Conservation (phyloP, 2,888 invertebrate genomes). For the Drosophila diplacantha region DNA sequence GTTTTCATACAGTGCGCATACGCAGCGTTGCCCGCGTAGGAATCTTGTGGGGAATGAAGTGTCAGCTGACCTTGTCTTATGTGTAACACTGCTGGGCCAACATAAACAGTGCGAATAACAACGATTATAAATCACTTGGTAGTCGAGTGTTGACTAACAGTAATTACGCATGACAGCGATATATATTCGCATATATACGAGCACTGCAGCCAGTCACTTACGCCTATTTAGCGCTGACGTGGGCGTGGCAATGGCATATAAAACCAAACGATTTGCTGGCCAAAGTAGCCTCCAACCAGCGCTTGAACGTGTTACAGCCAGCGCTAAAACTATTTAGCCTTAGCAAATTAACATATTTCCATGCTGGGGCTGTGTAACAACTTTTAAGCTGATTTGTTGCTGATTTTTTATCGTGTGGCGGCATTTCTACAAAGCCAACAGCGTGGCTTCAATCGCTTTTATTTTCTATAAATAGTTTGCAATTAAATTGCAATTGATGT, state of each 20-base stretch:
- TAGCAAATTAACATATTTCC: conserved; percentile 28
- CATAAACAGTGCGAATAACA: conserved; percentile 33
- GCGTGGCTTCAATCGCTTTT: conserved; percentile 17
- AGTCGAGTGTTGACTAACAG: conserved; percentile 61
- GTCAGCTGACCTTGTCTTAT: conserved; percentile 53
- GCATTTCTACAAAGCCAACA: conserved; percentile 53
- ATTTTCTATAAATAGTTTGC: conserved; percentile 47
- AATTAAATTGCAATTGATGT: conserved; percentile 52
- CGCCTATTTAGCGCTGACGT: conserved; percentile 21
- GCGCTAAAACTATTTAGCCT: conserved; percentile 18
- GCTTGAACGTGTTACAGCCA: conserved; percentile 21
- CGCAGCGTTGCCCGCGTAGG: conserved; percentile 26
- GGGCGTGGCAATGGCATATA: conserved; percentile 45
- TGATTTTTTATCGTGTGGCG: conserved; percentile 57
- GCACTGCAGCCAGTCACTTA: conserved; percentile 26
- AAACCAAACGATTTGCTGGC: conserved; percentile 25
- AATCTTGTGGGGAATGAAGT: conserved; percentile 8
- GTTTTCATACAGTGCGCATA: conserved; percentile 41
- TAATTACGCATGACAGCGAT: conserved; percentile 53
- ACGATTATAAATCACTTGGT: conserved; percentile 55
- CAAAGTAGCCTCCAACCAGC: conserved; percentile 21
- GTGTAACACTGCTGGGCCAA: conserved; percentile 12
- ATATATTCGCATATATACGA: conserved; percentile 9
- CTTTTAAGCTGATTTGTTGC: conserved; percentile 34
- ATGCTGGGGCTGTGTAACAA: conserved; percentile 14